Percentiles rank a stretch among this genome's conserved stretches.
These are phyloP conservation scores for Sebastes kiyomatsui DNA, from an alignment of 2,797 vertebrate genomes.

Conservation along the genomic window DNA sequence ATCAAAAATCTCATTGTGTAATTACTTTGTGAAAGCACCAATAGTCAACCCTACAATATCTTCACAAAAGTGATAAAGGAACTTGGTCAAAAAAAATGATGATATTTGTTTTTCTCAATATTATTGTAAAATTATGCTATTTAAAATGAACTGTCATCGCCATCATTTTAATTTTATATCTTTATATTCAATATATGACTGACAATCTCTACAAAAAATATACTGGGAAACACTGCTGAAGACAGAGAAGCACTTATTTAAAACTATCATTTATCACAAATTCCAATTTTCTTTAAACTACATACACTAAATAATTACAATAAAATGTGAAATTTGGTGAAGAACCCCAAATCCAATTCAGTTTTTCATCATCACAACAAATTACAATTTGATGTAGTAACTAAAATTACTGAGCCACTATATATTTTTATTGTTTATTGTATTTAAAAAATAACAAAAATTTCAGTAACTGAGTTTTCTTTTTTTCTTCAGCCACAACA, in stretches of 20 bases:
- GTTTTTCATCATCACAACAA: not conserved
- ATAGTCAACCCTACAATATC: too few relatives aligned
- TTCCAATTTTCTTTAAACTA: not conserved
- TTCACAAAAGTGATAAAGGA: too few relatives aligned
- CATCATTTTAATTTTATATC: not conserved
- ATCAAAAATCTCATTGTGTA: too few relatives aligned
- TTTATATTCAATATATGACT: not conserved
- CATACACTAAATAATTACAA: not conserved
- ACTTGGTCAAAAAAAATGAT: too few relatives aligned
- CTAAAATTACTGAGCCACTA: not conserved
- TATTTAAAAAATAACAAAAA: not conserved
- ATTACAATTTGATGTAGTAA: not conserved
- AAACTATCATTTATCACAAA: not conserved
- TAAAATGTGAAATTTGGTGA: not conserved
- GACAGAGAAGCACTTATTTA: not conserved
- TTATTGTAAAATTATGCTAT: not conserved
- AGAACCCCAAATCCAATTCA: not conserved
- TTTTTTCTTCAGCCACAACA: not conserved
- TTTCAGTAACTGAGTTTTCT: not conserved
- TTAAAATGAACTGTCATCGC: not conserved
- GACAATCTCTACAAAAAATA: not conserved
- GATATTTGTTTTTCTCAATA: not conserved
- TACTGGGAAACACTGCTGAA: not conserved
- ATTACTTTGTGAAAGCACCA: too few relatives aligned
- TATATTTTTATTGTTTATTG: not conserved